A percentile compares a stretch with the other conserved stretches of the same genome.
Conservation (phyloP, 2,888 invertebrate species). For the Cantharis rufa region DNA sequence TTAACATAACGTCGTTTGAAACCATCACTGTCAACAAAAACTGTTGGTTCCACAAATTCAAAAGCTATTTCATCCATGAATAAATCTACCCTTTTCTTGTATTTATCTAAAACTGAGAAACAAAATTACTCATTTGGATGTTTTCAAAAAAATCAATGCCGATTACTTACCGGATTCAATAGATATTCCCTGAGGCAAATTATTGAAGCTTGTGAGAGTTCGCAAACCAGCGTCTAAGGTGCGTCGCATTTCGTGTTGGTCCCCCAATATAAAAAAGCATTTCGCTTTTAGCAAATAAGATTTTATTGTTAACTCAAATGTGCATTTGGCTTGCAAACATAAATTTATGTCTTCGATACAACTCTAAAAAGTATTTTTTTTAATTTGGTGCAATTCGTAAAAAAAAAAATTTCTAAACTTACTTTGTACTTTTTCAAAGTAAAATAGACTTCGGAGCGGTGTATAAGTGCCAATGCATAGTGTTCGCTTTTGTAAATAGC, state of each 20-base stretch:
- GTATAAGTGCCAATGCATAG: not conserved
- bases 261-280: not conserved
- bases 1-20: not conserved
- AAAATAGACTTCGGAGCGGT: not conserved
- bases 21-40: not conserved
- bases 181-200: not conserved
- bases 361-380: not conserved
- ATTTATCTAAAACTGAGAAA: not conserved
- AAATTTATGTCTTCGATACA: not conserved
- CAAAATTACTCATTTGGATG: not conserved
- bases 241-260: not conserved
- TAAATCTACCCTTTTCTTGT: not conserved
- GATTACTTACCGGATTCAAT: not conserved
- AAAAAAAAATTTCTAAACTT: not conserved
- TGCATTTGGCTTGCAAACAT: not conserved
- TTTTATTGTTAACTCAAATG: not conserved
- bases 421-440: not conserved
- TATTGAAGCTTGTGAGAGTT: not conserved
- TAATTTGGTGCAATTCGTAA: not conserved
- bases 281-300: not conserved
- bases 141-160: not conserved
- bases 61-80: not conserved
- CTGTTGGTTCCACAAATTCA: not conserved
- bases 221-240: not conserved
- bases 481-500: not conserved